Evolutionary conservation across 2,888 invertebrate species (phyloP), one percentile per base, ranked within the genome.

Genomic region (Ecliptopera silaceata): DNA sequence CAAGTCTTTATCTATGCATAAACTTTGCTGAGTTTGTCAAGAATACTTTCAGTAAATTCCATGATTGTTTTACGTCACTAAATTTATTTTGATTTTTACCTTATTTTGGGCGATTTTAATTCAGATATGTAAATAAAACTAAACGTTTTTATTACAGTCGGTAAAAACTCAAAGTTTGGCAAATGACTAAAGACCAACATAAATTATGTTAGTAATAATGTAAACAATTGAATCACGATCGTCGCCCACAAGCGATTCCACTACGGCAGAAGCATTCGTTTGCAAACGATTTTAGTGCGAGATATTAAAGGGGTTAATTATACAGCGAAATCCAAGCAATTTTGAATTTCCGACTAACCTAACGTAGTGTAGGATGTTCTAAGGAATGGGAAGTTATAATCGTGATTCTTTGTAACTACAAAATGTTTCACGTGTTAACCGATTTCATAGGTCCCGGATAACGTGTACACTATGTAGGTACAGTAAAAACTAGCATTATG

Each of bases 201-300:
- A 52, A 69, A 70, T 80, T 74, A 79, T 75, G 72, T 61, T 74
- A 68, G 69, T 75, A 73, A 73, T 79, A 81, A 79, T 72, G 72
- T 84, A 86, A 85, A 86, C 84, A 86, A 78, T 79, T 77, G 74
- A 81, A 79, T 79, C 79, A 77, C 68, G 69, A 63, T 51, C 58
- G 53, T 65, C 69, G 63, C 64, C 65, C 65, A 58, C 34, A 5
- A 48, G 29, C 47, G 49, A 51, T 50, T 56, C 53, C 49, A 26
- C 45, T 55, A 55, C 58, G 15, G 36, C 43, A 65, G 12, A 52
- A 58, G 36, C 43, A 49, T 13, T 29, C 12, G 22, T 45, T 45
- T 10, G 31, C 29, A 43, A 31, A 54, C 34, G 6, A 41, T 54
- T 34, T 34, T 43, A 41, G 26, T 22, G 32, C 29, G 18, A n/a